These are phyloP conservation scores for Brachypalpus laphriformis DNA, from an alignment of 2,888 invertebrate species.

Conservation along the genomic window DNA sequence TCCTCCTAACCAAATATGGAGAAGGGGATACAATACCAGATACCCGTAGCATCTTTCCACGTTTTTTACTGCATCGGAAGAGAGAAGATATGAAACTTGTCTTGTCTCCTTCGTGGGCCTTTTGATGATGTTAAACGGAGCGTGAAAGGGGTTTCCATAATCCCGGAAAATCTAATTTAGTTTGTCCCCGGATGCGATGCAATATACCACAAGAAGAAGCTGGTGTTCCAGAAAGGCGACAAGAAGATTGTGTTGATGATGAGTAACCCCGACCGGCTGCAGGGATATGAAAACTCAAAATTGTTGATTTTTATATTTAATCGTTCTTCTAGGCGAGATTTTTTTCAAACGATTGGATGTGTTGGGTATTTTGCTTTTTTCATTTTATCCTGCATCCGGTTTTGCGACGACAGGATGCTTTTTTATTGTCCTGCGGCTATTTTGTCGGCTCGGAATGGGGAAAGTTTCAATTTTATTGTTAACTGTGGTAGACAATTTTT, in stretches of 20 bases:
- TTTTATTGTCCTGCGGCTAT: slow-evolving; percentile 5
- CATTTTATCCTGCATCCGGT: slow-evolving; percentile 22
- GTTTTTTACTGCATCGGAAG: neutral
- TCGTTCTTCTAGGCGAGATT: slow-evolving; percentile 9
- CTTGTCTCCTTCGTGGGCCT: slow-evolving; percentile 39
- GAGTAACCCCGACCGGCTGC: neutral
- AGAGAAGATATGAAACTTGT: neutral
- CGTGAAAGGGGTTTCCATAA: slow-evolving; percentile 69
- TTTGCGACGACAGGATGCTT: neutral
- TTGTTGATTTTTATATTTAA: slow-evolving; percentile 16
- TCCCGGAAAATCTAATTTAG: slow-evolving; percentile 73
- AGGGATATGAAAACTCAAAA: slow-evolving; percentile 40
- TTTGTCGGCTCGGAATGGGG: neutral
- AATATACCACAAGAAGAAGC: slow-evolving; percentile 2
- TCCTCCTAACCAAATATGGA: slow-evolving; percentile 43
- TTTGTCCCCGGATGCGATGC: slow-evolving; percentile 60
- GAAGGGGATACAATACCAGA: neutral
- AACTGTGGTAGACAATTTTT: too few species aligned
- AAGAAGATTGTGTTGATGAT: slow-evolving; percentile 42
- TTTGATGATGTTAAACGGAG: slow-evolving; percentile 69
- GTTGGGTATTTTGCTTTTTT: slow-evolving; percentile 3
- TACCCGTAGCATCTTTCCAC: neutral
- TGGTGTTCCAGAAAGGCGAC: neutral
- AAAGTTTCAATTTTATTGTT: neutral
- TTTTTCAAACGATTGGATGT: neutral